Base-by-base conservation (phyloP, 2,113 vertebrate genomes). In the Pitta sordida region DNA sequence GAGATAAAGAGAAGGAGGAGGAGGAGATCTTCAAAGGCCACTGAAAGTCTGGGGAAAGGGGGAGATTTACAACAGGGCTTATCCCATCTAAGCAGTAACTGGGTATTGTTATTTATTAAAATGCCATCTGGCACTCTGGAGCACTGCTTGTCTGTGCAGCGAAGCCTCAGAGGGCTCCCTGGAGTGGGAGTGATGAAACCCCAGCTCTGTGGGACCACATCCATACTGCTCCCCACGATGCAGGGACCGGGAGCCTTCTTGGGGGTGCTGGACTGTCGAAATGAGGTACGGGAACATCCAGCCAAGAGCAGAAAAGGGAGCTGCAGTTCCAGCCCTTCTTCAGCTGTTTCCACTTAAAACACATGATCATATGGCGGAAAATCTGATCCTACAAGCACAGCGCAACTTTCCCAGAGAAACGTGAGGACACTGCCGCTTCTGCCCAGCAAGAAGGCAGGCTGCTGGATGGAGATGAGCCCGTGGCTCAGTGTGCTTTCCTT, bases 281-380 rank as follows among this genome's bases (percentile, higher is more conserved):
- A 86, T 0, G 7, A 90, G 19, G 34, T 36, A 46, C 53, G 29
- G 56, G 78, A 94, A 86, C 75, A 46, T 37, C 24, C 59, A 85
- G 49, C 44, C 12, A 15, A 89, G 60, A 70, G 65, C 34, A 96
- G 77, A 92, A 93, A 95, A 95, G 65, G 74, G 85, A 96, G 83
- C 75, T 34, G 56, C 12, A 51, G 80, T 85, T 95, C 71, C 3
- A 96, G 88, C 85, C 85, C 90, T 90, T 82, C 65, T 91, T 96
- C 94, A 96, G 96, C 95, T 97, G 96, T 96, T 97, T 96, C 91
- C 92, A 95, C 95, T 97, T 97, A 96, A 83, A 95, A 93, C 78
- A 79, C 76, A 70, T 3, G 39, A 88, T 88, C 95, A 48, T 85
- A 93, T 78, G 87, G 81, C 26, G 77, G 95, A 97, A 94, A 95